A percentile compares a stretch with the other conserved stretches of the same genome.
Evolutionary conservation across 2,888 invertebrate genomes (phyloP).

Genomic region (Pollenia griseotomentosa): DNA sequence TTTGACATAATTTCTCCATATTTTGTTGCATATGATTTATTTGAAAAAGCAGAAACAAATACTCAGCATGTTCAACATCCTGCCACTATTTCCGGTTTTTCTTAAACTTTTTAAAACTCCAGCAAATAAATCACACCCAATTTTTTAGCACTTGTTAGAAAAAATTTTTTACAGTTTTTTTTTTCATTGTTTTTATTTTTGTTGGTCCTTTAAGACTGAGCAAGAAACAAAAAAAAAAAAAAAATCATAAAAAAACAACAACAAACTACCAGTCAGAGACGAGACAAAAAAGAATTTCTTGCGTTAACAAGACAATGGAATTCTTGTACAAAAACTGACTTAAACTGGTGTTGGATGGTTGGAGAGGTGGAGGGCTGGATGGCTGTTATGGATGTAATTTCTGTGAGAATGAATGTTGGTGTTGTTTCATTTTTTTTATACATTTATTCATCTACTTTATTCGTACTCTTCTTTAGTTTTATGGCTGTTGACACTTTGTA

Average conservation of each 20-base stretch:
- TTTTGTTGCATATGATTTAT: slow-evolving; percentile 65
- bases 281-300: slow-evolving; percentile 52
- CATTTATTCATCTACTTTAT: not conserved
- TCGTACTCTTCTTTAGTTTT: slow-evolving; percentile 35
- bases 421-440: not conserved
- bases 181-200: not conserved
- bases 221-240: slow-evolving; percentile 6
- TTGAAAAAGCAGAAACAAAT: slow-evolving; percentile 68
- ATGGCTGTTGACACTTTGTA: slow-evolving; percentile 60
- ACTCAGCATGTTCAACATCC: slow-evolving; percentile 66
- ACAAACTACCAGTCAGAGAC: slow-evolving; percentile 36
- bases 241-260: slow-evolving; percentile 30
- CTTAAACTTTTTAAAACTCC: slow-evolving; percentile 55
- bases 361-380: not conserved
- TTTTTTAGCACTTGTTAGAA: slow-evolving; percentile 69
- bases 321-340: slow-evolving; percentile 38
- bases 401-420: not conserved
- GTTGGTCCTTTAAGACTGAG: slow-evolving; percentile 8
- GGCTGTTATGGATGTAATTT: slow-evolving; percentile 24
- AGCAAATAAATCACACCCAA: slow-evolving; percentile 73
- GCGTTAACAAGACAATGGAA: slow-evolving; percentile 63
- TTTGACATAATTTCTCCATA: slow-evolving; percentile 47
- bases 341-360: slow-evolving; percentile 11
- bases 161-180: slow-evolving; percentile 28
- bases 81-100: slow-evolving; percentile 61